Percentiles rank a stretch among this genome's conserved stretches.
Conservation (phyloP, 2,113 vertebrate genomes). For the Sprattus sprattus region DNA sequence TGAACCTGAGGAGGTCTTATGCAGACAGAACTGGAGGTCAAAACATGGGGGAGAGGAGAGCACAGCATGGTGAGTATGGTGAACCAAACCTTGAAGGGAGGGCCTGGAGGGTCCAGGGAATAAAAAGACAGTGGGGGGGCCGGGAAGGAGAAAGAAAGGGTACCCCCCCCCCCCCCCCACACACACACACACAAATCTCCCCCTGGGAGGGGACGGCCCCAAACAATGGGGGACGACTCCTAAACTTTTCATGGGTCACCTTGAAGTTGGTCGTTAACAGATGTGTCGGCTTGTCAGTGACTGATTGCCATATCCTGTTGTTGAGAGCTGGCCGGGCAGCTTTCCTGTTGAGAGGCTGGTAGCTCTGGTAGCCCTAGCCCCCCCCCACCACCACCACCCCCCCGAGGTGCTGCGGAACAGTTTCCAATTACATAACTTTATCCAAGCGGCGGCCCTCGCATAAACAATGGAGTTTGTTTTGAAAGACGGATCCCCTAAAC, state of each 20-base stretch:
- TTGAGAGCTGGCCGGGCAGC: slow-evolving; percentile 61
- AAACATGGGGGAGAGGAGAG: not conserved
- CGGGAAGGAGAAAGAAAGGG: slow-evolving; percentile 30
- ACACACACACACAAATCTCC: not conserved
- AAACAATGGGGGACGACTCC: slow-evolving; percentile 54
- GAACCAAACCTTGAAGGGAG: not conserved
- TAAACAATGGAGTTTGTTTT: slow-evolving; percentile 43
- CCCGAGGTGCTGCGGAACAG: slow-evolving; percentile 15
- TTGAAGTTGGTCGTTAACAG: slow-evolving; percentile 75
- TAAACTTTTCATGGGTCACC: slow-evolving; percentile 56
- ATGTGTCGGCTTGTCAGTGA: slow-evolving; percentile 64
- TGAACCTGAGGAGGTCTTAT: slow-evolving; percentile 25
- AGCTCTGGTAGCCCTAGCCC: slow-evolving; percentile 42
- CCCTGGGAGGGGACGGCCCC: slow-evolving; percentile 29
- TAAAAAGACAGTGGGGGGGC: slow-evolving; percentile 43
- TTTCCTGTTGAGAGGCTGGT: slow-evolving; percentile 70
- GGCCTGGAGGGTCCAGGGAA: slow-evolving; percentile 14
- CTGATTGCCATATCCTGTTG: slow-evolving; percentile 75
- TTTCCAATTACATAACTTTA: slow-evolving; percentile 33
- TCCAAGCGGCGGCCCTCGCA: slow-evolving; percentile 41
- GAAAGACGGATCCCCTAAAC: slow-evolving; percentile 11
- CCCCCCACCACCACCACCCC: not conserved
- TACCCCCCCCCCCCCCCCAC: not conserved
- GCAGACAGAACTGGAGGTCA: not conserved
- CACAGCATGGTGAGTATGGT: not conserved